Evolutionary conservation across 1,140 invertebrate genomes (phyloP), one percentile per base, ranked within the genome.

Genomic region (Mylabris phalerata): DNA sequence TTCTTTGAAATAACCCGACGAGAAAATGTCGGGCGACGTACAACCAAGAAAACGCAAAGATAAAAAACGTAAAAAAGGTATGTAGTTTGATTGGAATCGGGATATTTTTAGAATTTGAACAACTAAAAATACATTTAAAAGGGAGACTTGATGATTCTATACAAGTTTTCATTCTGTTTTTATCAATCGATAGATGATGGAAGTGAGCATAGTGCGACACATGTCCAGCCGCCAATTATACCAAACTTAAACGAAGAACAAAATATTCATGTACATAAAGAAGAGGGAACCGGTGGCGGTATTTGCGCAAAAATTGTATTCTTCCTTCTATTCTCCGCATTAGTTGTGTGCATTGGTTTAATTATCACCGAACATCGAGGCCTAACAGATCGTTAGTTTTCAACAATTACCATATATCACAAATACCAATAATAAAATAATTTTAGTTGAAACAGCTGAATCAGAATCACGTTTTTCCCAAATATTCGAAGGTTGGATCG

Each of bases 281-380:
- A 90, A 45, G 80, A 79, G 60, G 80, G 81, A 7, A 87, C 84
- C 10, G 88, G 87, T 42, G 89, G 88, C 27, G 86, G 89, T 67
- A 85, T 88, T 79, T 89, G 86, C 72, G 87, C 89, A 5, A 90
- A 88, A 76, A 82, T 91, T 42, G 78, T 91, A 58, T 92, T 92
- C 73, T 90, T 92, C 67, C 73, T 81, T 2, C 69, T 92, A 9
- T 77, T 91, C 44, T 83, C 82, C 19, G 79, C 83, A 50, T 77
- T 92, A 19, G 75, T 84, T 61, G 81, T 85, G 39, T 76, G 88
- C 10, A 82, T 90, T 67, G 85, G 86, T 50, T 69, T 91, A 43
- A 89, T 91, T 57, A 86, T 91, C 61, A 75, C 88, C 46, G 87
- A 92, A 75, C 84, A 90, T 67, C 82, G 86, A 67, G 89, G 88